Conservation (phyloP, 2,113 vertebrate species). For the Eonycteris spelaea region DNA sequence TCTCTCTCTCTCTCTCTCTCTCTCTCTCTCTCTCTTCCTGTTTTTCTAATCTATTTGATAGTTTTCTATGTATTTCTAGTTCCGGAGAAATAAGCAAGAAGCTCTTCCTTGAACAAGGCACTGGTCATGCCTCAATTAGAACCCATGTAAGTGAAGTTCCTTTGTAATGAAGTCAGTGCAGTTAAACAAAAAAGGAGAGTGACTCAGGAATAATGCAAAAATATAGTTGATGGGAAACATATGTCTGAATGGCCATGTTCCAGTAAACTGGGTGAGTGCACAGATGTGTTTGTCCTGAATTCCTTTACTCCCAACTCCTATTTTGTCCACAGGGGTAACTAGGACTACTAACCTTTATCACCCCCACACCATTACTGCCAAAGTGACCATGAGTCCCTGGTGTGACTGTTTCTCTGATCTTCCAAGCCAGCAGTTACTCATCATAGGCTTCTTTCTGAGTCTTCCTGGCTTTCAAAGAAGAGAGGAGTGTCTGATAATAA, state of each 20-base stretch:
- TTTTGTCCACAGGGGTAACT: neutral
- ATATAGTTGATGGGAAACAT: slow-evolving; percentile 63
- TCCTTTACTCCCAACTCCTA: neutral
- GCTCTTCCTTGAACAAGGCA: slow-evolving; percentile 22
- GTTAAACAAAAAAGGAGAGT: neutral
- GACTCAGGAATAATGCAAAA: slow-evolving; percentile 27
- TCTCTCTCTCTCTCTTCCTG: neutral
- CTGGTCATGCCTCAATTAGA: slow-evolving; percentile 31
- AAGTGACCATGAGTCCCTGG: neutral
- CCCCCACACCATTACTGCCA: neutral
- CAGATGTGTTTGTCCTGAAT: slow-evolving; percentile 38
- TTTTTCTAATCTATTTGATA: neutral
- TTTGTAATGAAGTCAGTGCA: slow-evolving; percentile 63
- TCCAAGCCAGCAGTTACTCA: neutral
- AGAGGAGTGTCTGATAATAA: neutral
- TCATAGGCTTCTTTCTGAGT: neutral
- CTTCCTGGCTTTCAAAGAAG: neutral
- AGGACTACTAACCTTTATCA: neutral
- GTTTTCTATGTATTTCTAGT: neutral
- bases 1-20: neutral
- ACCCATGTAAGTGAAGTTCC: slow-evolving; percentile 35
- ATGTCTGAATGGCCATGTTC: slow-evolving; percentile 37
- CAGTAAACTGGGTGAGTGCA: neutral
- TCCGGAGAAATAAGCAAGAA: slow-evolving; percentile 24
- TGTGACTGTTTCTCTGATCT: neutral